Conservation (phyloP, 2,797 vertebrate genomes). For the Selene dorsalis region DNA sequence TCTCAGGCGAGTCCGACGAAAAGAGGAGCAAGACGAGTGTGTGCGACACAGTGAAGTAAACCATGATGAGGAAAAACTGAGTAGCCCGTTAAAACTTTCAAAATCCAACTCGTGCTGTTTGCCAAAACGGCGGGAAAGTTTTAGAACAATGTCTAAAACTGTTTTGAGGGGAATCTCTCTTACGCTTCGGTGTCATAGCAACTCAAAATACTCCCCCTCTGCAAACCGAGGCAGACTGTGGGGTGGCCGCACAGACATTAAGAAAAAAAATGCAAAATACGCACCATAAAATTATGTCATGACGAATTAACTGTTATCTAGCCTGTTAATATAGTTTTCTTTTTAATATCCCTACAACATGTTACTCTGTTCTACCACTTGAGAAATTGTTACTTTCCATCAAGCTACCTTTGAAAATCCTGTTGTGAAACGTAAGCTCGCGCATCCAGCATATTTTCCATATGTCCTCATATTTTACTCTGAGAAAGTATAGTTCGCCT, state of each 20-base stretch:
- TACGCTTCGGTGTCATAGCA: neutral
- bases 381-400: too few species aligned
- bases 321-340: too few species aligned
- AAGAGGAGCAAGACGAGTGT: neutral
- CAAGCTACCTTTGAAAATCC: too few species aligned
- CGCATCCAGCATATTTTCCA: too few species aligned
- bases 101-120: constrained; percentile 2
- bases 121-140: too few species aligned
- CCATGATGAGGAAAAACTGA: neutral
- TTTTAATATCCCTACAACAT: too few species aligned
- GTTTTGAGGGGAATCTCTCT: neutral
- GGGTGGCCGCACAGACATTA: neutral
- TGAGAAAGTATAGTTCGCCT: too few species aligned
- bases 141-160: neutral
- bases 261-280: neutral
- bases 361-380: too few species aligned
- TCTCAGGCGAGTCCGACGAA: neutral
- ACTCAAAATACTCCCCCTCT: neutral
- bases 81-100: constrained; percentile 30
- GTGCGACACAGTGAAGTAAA: neutral
- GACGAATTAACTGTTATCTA: too few species aligned
- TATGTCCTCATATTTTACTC: too few species aligned
- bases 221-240: neutral
- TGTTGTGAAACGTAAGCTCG: too few species aligned
- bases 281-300: too few species aligned